phyloP scores from a whole-genome alignment of 2,797 vertebrate genomes.

The Hephaestus fuliginosus region DNA sequence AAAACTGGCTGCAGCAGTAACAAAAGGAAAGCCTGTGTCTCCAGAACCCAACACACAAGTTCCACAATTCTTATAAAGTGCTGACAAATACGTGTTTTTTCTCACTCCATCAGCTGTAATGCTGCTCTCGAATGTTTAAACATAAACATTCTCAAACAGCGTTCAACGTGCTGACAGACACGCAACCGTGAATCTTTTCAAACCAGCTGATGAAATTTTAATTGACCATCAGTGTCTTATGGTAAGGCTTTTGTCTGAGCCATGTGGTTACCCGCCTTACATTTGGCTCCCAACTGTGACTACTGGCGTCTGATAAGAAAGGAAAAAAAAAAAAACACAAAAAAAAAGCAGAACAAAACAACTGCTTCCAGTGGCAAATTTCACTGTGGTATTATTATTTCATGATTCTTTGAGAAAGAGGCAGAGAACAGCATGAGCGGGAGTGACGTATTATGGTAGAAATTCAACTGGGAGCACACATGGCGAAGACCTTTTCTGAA shows the following conservation, averaged over 20 bases:
- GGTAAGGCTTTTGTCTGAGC: conserved; percentile 60
- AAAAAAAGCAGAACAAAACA: conserved; percentile 52
- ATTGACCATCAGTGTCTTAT: conserved; percentile 73
- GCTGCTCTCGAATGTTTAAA: conserved; percentile 36
- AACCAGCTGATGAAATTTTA: conserved; percentile 73
- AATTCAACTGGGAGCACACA: background rate
- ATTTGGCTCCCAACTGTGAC: conserved; percentile 65
- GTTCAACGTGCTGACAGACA: conserved; percentile 64
- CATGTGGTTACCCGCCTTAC: conserved; percentile 48
- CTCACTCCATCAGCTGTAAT: conserved; percentile 52
- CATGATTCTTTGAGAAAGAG: conserved; percentile 40
- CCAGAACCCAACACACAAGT: background rate
- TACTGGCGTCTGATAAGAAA: conserved; percentile 66
- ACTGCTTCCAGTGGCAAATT: conserved; percentile 63
- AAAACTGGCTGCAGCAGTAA: background rate
- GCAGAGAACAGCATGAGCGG: conserved; percentile 11
- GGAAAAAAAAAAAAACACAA: too few relatives aligned
- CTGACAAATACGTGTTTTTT: conserved; percentile 51
- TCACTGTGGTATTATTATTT: conserved; percentile 49
- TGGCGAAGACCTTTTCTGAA: background rate
- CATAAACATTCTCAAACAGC: conserved; percentile 54
- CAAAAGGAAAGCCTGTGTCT: conserved; percentile 3
- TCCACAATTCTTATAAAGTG: conserved; percentile 39
- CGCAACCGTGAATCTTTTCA: conserved; percentile 55
- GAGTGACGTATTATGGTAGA: conserved; percentile 25